Conservation (phyloP, 23 tunicate genomes). For the Halocynthia aurantium region DNA sequence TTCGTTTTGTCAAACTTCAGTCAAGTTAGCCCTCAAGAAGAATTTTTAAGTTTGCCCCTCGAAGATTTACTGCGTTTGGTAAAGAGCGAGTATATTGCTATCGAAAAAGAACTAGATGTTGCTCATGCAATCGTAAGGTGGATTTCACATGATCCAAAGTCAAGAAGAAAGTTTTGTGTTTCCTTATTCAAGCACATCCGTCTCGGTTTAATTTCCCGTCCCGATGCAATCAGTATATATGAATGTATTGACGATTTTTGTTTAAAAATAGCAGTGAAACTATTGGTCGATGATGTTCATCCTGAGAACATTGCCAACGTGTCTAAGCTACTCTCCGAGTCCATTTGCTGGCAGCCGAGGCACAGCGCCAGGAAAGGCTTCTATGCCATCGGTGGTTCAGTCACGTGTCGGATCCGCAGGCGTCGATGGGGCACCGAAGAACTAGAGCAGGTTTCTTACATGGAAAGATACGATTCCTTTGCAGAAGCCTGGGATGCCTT, state of each 20-base stretch:
- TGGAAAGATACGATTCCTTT: slow-evolving; percentile 22
- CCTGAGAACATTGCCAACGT: too few species aligned
- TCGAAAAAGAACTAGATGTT: slow-evolving; percentile 15
- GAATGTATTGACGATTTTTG: background rate
- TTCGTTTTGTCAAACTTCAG: slow-evolving; percentile 5
- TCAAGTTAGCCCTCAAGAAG: slow-evolving; percentile 3
- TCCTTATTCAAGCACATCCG: background rate
- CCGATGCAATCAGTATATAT: background rate
- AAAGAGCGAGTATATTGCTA: slow-evolving; percentile 10
- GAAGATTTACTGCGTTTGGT: background rate
- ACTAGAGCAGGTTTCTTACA: slow-evolving; percentile 15
- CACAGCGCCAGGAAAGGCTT: slow-evolving; percentile 18
- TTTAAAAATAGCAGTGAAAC: slow-evolving; percentile 2
- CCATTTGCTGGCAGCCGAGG: background rate
- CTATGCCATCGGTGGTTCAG: slow-evolving; percentile 13
- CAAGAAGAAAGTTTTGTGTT: slow-evolving; percentile 14
- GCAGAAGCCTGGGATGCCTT: slow-evolving; percentile 4
- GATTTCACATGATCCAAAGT: slow-evolving; percentile 10
- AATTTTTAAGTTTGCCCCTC: slow-evolving; percentile 12
- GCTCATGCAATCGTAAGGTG: background rate
- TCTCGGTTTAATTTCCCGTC: background rate
- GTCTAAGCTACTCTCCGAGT: too few species aligned
- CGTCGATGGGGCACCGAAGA: background rate
- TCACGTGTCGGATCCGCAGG: background rate
- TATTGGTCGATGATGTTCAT: background rate